phyloP scores from a whole-genome alignment of 2,797 vertebrate genomes.

The Chromobotia macracanthus region DNA sequence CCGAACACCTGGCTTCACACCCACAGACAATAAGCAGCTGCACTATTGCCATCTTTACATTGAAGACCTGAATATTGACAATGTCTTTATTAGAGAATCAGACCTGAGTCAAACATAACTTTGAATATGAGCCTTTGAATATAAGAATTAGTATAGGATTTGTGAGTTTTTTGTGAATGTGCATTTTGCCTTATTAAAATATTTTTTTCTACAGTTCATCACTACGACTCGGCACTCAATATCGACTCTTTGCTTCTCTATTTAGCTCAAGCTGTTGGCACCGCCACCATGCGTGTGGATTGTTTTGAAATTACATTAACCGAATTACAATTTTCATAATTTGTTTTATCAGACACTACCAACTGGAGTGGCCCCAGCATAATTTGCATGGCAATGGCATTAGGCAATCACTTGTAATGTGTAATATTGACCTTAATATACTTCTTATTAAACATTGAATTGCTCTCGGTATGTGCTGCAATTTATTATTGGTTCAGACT shows the following conservation, averaged over 20 bases:
- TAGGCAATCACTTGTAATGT: slow-evolving; percentile 61
- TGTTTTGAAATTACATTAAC: slow-evolving; percentile 60
- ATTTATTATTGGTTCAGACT: slow-evolving; percentile 63
- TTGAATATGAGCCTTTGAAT: too few species aligned
- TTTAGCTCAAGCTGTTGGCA: slow-evolving; percentile 21
- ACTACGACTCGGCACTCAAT: neutral
- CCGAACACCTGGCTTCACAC: slow-evolving; percentile 76
- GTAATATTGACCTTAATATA: slow-evolving; percentile 68
- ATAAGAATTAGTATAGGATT: neutral
- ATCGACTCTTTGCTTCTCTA: neutral
- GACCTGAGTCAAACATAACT: slow-evolving; percentile 57
- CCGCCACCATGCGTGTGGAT: slow-evolving; percentile 36
- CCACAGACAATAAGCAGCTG: slow-evolving; percentile 73
- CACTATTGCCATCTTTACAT: slow-evolving; percentile 81
- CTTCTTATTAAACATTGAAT: slow-evolving; percentile 74
- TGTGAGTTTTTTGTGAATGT: neutral
- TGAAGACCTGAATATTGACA: too few species aligned
- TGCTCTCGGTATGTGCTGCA: slow-evolving; percentile 62
- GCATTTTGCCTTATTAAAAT: neutral
- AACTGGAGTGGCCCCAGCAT: slow-evolving; percentile 47
- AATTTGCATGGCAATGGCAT: slow-evolving; percentile 60
- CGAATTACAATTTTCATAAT: slow-evolving; percentile 61
- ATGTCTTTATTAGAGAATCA: too few species aligned
- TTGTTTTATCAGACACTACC: slow-evolving; percentile 59
- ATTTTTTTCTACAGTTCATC: neutral